phyloP scores from a whole-genome alignment of 2,888 invertebrate genomes.

The Drosophila cognata region DNA sequence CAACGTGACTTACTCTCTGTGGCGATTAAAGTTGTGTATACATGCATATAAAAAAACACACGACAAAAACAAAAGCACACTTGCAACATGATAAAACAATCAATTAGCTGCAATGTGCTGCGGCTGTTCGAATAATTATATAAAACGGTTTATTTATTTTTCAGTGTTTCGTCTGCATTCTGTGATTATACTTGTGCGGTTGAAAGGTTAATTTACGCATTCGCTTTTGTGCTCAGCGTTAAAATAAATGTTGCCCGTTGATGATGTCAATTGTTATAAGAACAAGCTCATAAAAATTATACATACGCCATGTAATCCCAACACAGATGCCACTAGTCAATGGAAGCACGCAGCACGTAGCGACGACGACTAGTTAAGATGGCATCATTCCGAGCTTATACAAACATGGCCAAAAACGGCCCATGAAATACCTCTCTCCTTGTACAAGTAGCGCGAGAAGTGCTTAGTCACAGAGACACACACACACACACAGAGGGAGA shows the following conservation, averaged over 20 bases:
- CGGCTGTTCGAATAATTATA: slow-evolving; percentile 55
- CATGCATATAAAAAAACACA: slow-evolving; percentile 3
- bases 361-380: slow-evolving; percentile 24
- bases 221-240: slow-evolving; percentile 32
- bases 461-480: slow-evolving; percentile 29
- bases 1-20: slow-evolving; percentile 16
- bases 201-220: slow-evolving; percentile 31
- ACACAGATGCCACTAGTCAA: slow-evolving; percentile 12
- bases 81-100: slow-evolving; percentile 65
- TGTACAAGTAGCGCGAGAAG: slow-evolving; percentile 19
- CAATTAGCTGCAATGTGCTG: slow-evolving; percentile 50
- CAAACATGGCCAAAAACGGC: slow-evolving; percentile 44
- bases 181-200: slow-evolving; percentile 14
- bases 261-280: slow-evolving; percentile 53
- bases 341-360: slow-evolving; percentile 15
- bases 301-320: slow-evolving; percentile 55
- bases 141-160: slow-evolving; percentile 56
- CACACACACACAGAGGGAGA: background rate
- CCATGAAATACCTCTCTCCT: slow-evolving; percentile 53
- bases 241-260: slow-evolving; percentile 30
- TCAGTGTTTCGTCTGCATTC: background rate
- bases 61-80: slow-evolving; percentile 23
- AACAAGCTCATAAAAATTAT: slow-evolving; percentile 63
- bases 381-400: slow-evolving; percentile 21
- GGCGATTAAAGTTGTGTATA: slow-evolving; percentile 22